Base-by-base conservation (phyloP, 2,113 vertebrate species). In the Clinocottus analis region DNA sequence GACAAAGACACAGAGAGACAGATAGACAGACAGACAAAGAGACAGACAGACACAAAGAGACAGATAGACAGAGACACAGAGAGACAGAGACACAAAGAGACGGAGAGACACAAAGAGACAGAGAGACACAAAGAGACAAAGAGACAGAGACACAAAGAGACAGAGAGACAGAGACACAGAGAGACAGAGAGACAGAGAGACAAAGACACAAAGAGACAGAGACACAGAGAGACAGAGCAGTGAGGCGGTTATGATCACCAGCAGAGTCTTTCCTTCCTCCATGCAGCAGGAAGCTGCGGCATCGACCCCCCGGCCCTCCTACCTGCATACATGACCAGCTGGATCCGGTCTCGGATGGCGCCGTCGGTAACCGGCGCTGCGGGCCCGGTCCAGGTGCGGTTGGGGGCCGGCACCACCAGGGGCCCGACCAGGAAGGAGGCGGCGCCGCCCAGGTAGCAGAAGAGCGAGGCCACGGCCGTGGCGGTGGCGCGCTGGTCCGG, bases 401-500 rank as follows among this genome's bases (percentile, higher is more conserved):
- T 99, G 59, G 97, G 97, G 19, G 97, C 93, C 0, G 98, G 98
- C 53, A 99, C 98, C 1, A 97, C 83, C 39, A 99, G 93, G 1
- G 98, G 98, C 8, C 98, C 98, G 13, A 98, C 93, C 2, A 99
- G 73, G 71, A 98, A 99, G 0, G 98, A 96, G 0, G 93, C 94
- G 0, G 98, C 97, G 0, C 93, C 93, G 0, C 98, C 98, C 10
- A 99, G 94, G 77, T 97, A 98, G 64, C 69, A 95, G 80, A 98
- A 93, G 91, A 99, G 95, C 0, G 97, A 96, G 0, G 97, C 98
- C 3, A 99, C 95, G 0, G 98, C 98, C 0, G 98, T 99, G 16
- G 98, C 98, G 0, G 98, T 99, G 75, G 98, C 97, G 49, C 98
- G 95, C 75, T 99, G 96, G 51, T 99, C 97, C 0, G 98, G 97